Base-by-base conservation (phyloP, 1,140 invertebrate genomes). In the Palaemon carinicauda region DNA sequence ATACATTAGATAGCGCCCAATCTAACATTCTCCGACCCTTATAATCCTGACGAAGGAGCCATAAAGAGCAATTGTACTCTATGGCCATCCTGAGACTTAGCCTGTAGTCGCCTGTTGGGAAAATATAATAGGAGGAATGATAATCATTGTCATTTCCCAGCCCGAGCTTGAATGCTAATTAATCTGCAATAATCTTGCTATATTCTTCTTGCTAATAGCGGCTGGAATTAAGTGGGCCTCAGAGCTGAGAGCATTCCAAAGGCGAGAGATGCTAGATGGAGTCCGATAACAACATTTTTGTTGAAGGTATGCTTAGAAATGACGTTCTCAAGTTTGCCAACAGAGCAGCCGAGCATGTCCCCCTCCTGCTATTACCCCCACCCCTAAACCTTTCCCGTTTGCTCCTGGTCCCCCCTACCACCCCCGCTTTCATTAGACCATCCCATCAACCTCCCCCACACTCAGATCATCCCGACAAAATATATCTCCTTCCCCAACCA, bases 11-110 rank as follows among this genome's bases (percentile, higher is more conserved):
- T 77, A 83, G 74, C 81, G 29, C 60, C 5, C 71, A 52, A 83
- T 77, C 81, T 75, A 14, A 52, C 81, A 41, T 19, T 75, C 71
- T 83, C 29, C 29, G 27, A 50, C 80, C 80, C 60, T 75, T 75
- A 24, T 41, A 77, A 83, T 83, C 71, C 81, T 83, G 81, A 83
- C 33, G 52, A 60, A 83, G 50, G 54, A 53, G 17, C 41, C 54
- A 60, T 77, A 75, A 83, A 83, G 60, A 75, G 27, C 81, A 56
- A 83, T 50, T 50, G 71, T 31, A 83, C 52, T 75, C 50, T 60
- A 83, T 77, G 52, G 50, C 54, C 78, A 54, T 80, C 78, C 60
- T 69, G 60, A 56, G 78, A 33, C 56, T 54, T 31, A 60, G 31
- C n/a, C 31, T 56, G 78, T 27, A 53, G 56, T 56, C 78, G 29